phyloP scores from a whole-genome alignment of 2,888 invertebrate genomes.

The Xanthostigma xanthostigma region DNA sequence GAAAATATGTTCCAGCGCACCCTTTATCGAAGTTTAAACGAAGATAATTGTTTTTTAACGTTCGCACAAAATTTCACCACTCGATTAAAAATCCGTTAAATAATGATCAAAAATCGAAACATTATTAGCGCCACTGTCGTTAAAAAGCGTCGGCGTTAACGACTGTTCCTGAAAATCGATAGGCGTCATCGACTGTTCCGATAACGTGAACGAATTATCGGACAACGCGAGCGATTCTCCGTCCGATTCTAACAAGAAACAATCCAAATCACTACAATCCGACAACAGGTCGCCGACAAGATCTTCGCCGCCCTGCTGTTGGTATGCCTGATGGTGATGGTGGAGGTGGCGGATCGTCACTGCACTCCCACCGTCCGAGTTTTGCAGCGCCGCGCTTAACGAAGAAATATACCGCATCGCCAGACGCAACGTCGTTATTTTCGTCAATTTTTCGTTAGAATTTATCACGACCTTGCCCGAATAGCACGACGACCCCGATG shows the following conservation, averaged over 20 bases:
- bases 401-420: slow-evolving; percentile 52
- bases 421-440: slow-evolving; percentile 48
- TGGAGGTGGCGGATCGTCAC: background rate
- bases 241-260: slow-evolving; percentile 22
- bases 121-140: no score
- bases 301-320: no score
- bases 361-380: slow-evolving; percentile 1
- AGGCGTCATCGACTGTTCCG: slow-evolving; percentile 25
- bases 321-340: slow-evolving; percentile 3
- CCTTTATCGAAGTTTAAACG: no score
- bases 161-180: slow-evolving; percentile 20
- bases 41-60: no score
- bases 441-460: slow-evolving; percentile 42
- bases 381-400: slow-evolving; percentile 23
- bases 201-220: slow-evolving; percentile 14
- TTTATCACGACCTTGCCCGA: no score
- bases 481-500: slow-evolving; percentile 26
- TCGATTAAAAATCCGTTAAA: no score
- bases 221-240: slow-evolving; percentile 23
- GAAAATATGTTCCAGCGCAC: no score
- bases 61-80: no score
- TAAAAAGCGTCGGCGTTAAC: no score
- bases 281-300: no score
- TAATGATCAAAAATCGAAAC: no score
- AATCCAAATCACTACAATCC: slow-evolving; percentile 7